Conservation (phyloP, 2,888 invertebrate genomes). For the Serripes groenlandicus region DNA sequence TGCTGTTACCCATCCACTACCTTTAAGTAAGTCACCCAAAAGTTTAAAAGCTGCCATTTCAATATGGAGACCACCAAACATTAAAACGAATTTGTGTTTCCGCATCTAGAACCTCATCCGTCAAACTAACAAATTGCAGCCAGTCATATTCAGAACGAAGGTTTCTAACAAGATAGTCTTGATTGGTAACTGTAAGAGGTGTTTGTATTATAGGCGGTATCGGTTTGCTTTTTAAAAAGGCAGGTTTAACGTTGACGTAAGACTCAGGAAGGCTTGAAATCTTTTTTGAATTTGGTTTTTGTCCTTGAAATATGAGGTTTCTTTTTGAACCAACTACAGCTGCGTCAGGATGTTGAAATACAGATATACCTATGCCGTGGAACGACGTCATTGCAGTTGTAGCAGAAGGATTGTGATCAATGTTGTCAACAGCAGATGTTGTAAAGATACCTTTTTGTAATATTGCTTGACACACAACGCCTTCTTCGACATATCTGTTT, state of each 20-base stretch:
- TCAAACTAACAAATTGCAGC: no score
- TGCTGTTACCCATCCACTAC: no score
- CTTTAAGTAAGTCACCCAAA: no score
- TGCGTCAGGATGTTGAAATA: slow-evolving; percentile 26
- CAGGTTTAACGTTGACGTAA: slow-evolving; percentile 2
- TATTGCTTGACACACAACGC: slow-evolving; percentile 50
- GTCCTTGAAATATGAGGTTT: slow-evolving; percentile 2
- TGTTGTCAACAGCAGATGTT: slow-evolving; percentile 70
- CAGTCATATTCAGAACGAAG: no score
- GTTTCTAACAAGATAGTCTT: no score
- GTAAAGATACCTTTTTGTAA: slow-evolving; percentile 67
- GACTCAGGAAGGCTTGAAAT: slow-evolving; percentile 22
- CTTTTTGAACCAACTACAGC: slow-evolving; percentile 24
- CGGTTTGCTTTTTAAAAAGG: neutral
- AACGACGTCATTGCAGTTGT: slow-evolving; percentile 54
- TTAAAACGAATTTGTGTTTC: no score
- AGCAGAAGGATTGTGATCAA: slow-evolving; percentile 69
- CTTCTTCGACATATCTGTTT: slow-evolving; percentile 51
- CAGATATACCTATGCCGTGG: slow-evolving; percentile 45
- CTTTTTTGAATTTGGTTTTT: slow-evolving; percentile 13
- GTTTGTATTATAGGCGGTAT: no score
- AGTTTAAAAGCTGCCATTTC: no score
- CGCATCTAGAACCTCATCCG: no score
- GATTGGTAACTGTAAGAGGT: no score
- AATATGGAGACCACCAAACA: no score